Percentiles rank a stretch among this genome's conserved stretches.
Evolutionary conservation across 2,113 vertebrate species (phyloP).

Genomic region (Genyomyrus donnyi): DNA sequence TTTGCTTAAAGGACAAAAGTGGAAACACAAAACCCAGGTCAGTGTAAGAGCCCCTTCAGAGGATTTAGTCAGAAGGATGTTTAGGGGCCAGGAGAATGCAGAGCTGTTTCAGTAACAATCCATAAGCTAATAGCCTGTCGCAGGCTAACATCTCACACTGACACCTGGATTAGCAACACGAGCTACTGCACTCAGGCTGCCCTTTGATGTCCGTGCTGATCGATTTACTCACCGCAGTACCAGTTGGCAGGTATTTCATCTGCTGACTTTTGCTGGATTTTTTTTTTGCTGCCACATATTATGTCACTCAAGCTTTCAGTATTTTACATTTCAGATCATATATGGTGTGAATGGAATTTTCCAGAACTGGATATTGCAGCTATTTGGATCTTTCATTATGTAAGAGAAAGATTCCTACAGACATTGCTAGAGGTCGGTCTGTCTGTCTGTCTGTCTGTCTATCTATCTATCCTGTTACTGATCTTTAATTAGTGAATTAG

Average conservation of each 20-base stretch:
- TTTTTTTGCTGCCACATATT: not conserved
- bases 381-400: not conserved
- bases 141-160: not conserved
- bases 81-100: not conserved
- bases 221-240: slow-evolving; percentile 34
- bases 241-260: slow-evolving; percentile 6
- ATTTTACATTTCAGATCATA: not conserved
- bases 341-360: not conserved
- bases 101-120: not conserved
- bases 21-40: slow-evolving; percentile 43
- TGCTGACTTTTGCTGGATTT: too few species aligned
- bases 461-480: not conserved
- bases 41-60: not conserved
- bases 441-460: too few species aligned
- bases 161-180: not conserved
- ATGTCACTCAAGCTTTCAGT: not conserved
- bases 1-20: slow-evolving; percentile 39
- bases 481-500: not conserved
- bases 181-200: not conserved
- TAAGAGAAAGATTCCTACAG: not conserved
- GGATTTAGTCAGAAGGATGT: not conserved
- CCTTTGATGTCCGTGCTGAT: not conserved
- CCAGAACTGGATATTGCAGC: not conserved
- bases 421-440: not conserved
- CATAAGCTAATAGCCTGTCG: not conserved